Evolutionary conservation across 2,888 invertebrate species (phyloP).

Genomic region (Taphrorychus bicolor): DNA sequence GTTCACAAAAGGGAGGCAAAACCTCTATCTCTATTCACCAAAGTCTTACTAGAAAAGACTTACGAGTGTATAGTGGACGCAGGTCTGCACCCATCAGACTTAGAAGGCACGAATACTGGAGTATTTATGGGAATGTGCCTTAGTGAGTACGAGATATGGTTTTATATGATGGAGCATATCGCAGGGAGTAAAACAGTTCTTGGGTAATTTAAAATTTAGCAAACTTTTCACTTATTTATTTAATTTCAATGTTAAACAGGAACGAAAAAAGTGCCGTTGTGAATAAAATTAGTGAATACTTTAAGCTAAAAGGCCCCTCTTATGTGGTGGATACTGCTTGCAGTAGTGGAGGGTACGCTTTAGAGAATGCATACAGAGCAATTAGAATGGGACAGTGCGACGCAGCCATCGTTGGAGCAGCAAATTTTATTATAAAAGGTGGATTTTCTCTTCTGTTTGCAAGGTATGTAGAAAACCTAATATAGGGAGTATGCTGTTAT

Average conservation of each 20-base stretch:
- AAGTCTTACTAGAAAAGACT: slow-evolving; percentile 67
- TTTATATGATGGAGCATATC: slow-evolving; percentile 67
- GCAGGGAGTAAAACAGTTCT: slow-evolving; percentile 6
- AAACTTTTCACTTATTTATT: background rate
- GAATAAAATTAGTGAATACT: slow-evolving; percentile 86
- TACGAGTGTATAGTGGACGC: slow-evolving; percentile 71
- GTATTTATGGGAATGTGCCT: slow-evolving; percentile 82
- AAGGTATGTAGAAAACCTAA: too few relatives aligned
- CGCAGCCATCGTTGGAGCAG: slow-evolving; percentile 86
- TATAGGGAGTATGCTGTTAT: too few relatives aligned
- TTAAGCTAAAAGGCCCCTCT: slow-evolving; percentile 90
- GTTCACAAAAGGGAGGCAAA: background rate
- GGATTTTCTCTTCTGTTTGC: slow-evolving; percentile 87
- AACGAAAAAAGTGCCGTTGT: slow-evolving; percentile 78
- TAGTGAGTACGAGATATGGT: slow-evolving; percentile 78
- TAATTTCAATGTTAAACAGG: background rate
- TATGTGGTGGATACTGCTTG: slow-evolving; percentile 91
- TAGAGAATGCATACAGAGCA: slow-evolving; percentile 83
- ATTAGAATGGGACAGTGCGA: slow-evolving; percentile 84
- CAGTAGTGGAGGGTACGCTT: slow-evolving; percentile 87
- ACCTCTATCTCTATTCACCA: slow-evolving; percentile 23
- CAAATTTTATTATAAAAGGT: slow-evolving; percentile 86
- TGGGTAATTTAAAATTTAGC: slow-evolving; percentile 10
- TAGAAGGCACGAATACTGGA: slow-evolving; percentile 77
- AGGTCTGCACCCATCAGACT: slow-evolving; percentile 71